A percentile compares a stretch with the other conserved stretches of the same genome.
Conservation (phyloP, 2,113 vertebrate genomes). For the Mesitornis unicolor region DNA sequence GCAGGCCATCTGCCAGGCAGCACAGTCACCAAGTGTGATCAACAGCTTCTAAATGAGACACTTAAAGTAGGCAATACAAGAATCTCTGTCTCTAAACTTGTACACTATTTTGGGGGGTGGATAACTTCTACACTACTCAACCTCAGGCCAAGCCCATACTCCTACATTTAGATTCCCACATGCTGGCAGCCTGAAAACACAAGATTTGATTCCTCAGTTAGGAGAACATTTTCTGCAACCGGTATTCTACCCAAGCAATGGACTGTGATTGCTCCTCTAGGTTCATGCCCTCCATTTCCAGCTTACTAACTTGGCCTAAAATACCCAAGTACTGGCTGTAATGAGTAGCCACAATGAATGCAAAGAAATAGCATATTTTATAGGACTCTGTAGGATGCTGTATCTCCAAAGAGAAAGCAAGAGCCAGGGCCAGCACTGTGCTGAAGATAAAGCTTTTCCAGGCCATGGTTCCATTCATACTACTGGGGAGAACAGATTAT, state of each 20-base stretch:
- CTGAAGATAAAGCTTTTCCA: not conserved
- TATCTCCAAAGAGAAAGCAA: not conserved
- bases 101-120: not conserved
- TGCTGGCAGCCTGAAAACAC: not conserved
- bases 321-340: not conserved
- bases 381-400: not conserved
- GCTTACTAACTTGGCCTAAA: not conserved
- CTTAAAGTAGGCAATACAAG: not conserved
- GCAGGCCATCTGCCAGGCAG: not conserved
- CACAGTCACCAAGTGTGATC: not conserved
- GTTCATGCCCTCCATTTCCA: not conserved
- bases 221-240: not conserved
- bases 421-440: not conserved
- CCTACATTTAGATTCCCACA: not conserved
- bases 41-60: not conserved
- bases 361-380: not conserved
- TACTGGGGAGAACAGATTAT: not conserved
- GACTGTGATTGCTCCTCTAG: not conserved
- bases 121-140: not conserved
- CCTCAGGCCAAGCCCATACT: not conserved
- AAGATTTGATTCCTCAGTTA: too few relatives aligned
- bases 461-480: not conserved
- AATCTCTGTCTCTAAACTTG: not conserved
- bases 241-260: not conserved
- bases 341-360: not conserved